These are phyloP conservation scores for Candidula unifasciata DNA, from an alignment of 2,888 invertebrate genomes.

Conservation along the genomic window DNA sequence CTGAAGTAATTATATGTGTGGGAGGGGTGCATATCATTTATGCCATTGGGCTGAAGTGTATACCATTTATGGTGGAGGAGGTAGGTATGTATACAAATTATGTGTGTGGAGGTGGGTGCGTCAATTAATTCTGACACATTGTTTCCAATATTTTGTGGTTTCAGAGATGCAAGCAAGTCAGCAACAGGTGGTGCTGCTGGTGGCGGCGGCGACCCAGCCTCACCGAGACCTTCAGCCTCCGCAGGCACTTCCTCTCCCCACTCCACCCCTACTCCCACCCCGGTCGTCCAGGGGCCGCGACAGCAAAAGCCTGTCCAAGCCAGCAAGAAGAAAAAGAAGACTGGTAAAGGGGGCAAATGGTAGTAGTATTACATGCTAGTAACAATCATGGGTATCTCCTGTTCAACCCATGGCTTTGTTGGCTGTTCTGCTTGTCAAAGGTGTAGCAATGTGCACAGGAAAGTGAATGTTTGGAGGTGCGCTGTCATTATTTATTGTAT, in stretches of 20 bases:
- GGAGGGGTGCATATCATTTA: too few relatives aligned
- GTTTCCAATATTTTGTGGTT: too few relatives aligned
- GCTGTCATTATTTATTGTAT: neutral
- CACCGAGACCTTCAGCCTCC: constrained; percentile 61
- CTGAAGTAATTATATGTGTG: too few relatives aligned
- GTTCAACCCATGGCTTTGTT: neutral
- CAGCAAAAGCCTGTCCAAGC: constrained; percentile 69
- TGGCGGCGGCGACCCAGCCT: constrained; percentile 61
- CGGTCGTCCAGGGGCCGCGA: constrained; percentile 64
- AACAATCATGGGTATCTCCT: neutral
- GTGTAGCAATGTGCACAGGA: too few relatives aligned
- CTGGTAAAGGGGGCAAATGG: constrained; percentile 62
- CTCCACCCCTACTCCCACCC: constrained; percentile 49
- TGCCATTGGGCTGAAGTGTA: too few relatives aligned
- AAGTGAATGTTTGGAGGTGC: too few relatives aligned
- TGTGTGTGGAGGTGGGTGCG: too few relatives aligned
- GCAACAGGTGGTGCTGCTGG: constrained; percentile 43
- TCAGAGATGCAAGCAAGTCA: constrained; percentile 69
- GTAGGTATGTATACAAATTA: too few relatives aligned
- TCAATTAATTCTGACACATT: too few relatives aligned
- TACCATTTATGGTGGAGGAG: too few relatives aligned
- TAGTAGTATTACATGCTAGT: constrained; percentile 18
- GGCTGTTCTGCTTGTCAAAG: neutral
- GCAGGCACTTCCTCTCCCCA: constrained; percentile 54
- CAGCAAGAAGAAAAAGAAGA: constrained; percentile 72